Evolutionary conservation across 2,888 invertebrate species (phyloP).

Genomic region (Amphipyra berbera): DNA sequence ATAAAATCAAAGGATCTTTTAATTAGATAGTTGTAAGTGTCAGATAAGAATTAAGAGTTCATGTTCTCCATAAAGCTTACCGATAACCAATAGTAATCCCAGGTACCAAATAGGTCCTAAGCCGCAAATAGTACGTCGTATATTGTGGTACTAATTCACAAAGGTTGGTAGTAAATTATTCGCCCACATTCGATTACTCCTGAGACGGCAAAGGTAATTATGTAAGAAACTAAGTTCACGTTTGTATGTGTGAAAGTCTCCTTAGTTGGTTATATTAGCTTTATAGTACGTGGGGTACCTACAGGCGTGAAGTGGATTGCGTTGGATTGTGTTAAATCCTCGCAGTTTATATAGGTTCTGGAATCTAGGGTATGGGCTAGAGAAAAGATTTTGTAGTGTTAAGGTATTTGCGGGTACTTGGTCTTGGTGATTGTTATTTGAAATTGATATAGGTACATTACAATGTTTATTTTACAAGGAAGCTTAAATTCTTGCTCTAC

Average conservation of each 20-base stretch:
- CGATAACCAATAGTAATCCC: background rate
- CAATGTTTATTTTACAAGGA: no score
- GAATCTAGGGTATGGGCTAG: background rate
- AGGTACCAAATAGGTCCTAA: constrained; percentile 37
- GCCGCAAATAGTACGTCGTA: constrained; percentile 59
- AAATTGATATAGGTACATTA: no score
- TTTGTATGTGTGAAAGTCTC: constrained; percentile 12
- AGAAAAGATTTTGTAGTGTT: no score
- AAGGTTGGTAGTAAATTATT: constrained; percentile 66
- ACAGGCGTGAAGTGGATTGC: constrained; percentile 26
- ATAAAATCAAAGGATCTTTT: constrained; percentile 1
- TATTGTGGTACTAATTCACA: constrained; percentile 63
- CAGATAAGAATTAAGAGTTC: constrained; percentile 31
- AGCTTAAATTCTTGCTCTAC: no score
- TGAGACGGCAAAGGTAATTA: constrained; percentile 58
- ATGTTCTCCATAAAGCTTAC: constrained; percentile 14
- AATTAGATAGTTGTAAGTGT: constrained; percentile 11
- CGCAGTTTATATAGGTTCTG: constrained; percentile 13
- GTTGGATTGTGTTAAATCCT: constrained; percentile 12
- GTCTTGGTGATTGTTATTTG: no score
- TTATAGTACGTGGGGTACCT: constrained; percentile 1
- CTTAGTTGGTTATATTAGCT: constrained; percentile 30
- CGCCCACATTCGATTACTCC: constrained; percentile 61
- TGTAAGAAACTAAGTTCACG: constrained; percentile 40
- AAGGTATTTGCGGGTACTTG: no score